Base-by-base conservation (phyloP, 1,140 invertebrate species). In the Cotesia chilonis region DNA sequence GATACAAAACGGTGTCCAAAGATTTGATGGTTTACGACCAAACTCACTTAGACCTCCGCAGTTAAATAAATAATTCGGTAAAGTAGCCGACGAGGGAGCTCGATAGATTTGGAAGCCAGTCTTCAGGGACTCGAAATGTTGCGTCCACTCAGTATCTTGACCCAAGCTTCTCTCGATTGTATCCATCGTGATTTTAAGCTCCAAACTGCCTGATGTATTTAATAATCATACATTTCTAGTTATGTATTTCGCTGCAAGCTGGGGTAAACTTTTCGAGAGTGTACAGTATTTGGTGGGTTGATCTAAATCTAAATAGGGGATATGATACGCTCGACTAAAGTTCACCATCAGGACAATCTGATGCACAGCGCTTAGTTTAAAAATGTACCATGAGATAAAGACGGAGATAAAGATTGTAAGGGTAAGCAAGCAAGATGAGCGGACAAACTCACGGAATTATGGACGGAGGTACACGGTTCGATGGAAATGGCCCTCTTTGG, bases 391-490 rank as follows among this genome's bases (percentile, higher is more conserved):
- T 66, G n/a, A 17, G 17, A n/a, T 36, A 9, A 20, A 51, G 64
- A 17, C 14, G 51, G 41, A 9, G 41, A 17, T n/a, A 66, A 47
- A 38, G 41, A 66, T 14, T 9, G 12, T 14, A 41, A 28, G 47
- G 36, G 28, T 28, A 28, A 63, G 28, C 20, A 63, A 10, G 28
- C 14, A 20, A 63, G 12, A 47, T 47, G 47, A 68, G 66, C 54
- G 66, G 66, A 68, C 66, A 68, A 59, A 68, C 60, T 36, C 57
- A 61, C 12, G 68, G 70, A 72, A 75, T 70, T 69, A 70, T 69
- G 72, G 71, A 70, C 74, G 54, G 65, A 67, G 57, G 61, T 64
- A 70, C 63, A 61, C 63, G 55, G 68, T 63, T 60, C 71, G 64
- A 74, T 71, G 68, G 66, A 72, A 72, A 65, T 68, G 54, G 69